These are phyloP conservation scores for Megaceryle torquata DNA, from an alignment of 2,113 vertebrate species.

Conservation along the genomic window DNA sequence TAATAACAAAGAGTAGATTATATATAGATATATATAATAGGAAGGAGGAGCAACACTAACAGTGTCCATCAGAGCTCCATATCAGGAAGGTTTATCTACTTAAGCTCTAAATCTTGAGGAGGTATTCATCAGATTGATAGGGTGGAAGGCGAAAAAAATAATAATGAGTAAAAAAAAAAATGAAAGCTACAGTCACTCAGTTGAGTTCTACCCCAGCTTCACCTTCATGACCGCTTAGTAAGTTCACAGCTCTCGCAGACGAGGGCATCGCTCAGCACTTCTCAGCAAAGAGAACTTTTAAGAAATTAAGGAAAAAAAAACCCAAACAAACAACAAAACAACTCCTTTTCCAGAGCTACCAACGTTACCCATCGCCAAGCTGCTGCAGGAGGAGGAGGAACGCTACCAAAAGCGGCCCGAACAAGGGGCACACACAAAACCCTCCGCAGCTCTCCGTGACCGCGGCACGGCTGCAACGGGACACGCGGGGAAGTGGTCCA, in stretches of 20 bases:
- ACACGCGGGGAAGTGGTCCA: accelerated
- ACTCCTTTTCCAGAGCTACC: too few relatives aligned
- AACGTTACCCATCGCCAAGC: accelerated
- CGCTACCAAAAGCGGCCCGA: neutral
- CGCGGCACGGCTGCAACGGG: accelerated
- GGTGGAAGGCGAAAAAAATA: accelerated
- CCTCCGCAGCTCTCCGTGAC: accelerated
- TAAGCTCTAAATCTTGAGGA: neutral
- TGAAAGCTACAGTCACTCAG: neutral
- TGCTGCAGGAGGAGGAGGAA: neutral
- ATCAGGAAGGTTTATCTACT: neutral
- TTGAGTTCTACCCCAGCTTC: neutral
- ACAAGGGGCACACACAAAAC: too few relatives aligned
- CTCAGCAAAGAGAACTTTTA: neutral
- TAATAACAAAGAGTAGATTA: neutral
- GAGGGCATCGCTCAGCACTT: accelerated
- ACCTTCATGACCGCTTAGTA: accelerated
- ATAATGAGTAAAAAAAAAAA: too few relatives aligned
- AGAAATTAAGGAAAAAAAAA: accelerated
- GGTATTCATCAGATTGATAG: accelerated
- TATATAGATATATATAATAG: too few relatives aligned
- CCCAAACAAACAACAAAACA: too few relatives aligned
- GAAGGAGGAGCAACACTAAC: neutral
- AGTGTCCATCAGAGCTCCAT: accelerated
- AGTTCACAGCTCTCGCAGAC: neutral